Conservation (phyloP, 1,140 invertebrate genomes). For the Drosophila cardini region DNA sequence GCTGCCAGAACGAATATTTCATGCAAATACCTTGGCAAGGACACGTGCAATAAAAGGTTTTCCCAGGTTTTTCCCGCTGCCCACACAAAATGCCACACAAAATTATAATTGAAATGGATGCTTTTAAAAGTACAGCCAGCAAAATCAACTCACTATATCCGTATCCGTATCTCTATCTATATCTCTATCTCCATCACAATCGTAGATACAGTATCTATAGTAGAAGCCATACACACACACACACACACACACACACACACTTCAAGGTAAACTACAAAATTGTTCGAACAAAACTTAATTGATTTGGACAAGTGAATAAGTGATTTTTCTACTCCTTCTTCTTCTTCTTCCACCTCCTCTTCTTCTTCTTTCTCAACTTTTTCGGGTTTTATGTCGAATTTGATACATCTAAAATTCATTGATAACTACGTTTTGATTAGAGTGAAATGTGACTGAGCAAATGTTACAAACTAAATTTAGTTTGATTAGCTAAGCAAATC, state of each 20-base stretch:
- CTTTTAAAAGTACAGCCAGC: constrained; percentile 17
- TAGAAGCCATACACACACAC: not conserved
- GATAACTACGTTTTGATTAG: constrained; percentile 6
- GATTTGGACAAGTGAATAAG: constrained; percentile 49
- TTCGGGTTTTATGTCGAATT: constrained; percentile 13
- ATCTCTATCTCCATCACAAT: not conserved
- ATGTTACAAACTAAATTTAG: constrained; percentile 13
- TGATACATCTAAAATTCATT: constrained; percentile 44
- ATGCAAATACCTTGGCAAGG: constrained; percentile 71
- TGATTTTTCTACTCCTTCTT: constrained; percentile 14
- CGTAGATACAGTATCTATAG: constrained; percentile 2
- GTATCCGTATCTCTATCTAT: not conserved
- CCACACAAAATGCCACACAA: constrained; percentile 26
- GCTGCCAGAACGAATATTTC: constrained; percentile 45
- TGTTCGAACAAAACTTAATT: constrained; percentile 33
- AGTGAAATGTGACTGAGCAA: not conserved
- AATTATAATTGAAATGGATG: constrained; percentile 71
- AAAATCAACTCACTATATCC: not conserved
- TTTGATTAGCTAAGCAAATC: constrained; percentile 16
- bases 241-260: too few species aligned
- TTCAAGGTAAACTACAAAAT: too few species aligned
- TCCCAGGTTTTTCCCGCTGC: constrained; percentile 51
- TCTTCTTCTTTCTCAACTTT: too few species aligned
- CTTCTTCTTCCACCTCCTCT: too few species aligned
- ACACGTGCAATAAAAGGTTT: constrained; percentile 62